Percentiles rank a stretch among this genome's conserved stretches.
Conservation (phyloP, 2,113 vertebrate species). For the Carassius gibelio region DNA sequence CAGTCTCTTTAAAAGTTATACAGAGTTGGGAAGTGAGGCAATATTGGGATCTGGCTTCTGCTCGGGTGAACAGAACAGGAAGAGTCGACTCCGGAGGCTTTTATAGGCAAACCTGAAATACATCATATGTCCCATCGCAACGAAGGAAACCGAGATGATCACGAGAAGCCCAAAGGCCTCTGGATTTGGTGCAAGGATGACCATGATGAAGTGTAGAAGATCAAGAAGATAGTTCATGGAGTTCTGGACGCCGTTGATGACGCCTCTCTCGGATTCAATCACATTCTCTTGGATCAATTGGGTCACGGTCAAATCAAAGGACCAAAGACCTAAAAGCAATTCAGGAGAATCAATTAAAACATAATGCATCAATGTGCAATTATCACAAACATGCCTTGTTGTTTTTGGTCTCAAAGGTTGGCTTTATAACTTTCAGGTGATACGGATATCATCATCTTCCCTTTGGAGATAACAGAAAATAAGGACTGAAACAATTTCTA, state of each 20-base stretch:
- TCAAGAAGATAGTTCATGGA: conserved; percentile 99
- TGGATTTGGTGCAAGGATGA: conserved; percentile 94
- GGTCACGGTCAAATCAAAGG: conserved; percentile 97
- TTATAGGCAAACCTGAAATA: conserved; percentile 94
- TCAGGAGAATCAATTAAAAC: conserved; percentile 26
- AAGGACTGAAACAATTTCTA: neutral
- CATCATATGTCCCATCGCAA: conserved; percentile 94
- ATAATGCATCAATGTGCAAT: conserved; percentile 51
- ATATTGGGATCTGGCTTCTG: conserved; percentile 68
- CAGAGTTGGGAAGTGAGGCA: conserved; percentile 68
- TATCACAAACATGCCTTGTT: neutral
- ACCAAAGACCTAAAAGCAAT: conserved; percentile 87
- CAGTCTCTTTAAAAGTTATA: conserved; percentile 66
- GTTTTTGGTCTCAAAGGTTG: conserved; percentile 68
- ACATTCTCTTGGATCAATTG: conserved; percentile 99
- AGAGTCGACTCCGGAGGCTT: conserved; percentile 82
- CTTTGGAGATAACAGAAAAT: conserved; percentile 10
- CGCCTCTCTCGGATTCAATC: conserved; percentile 91
- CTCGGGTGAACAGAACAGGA: conserved; percentile 82
- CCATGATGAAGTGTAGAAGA: conserved; percentile 98
- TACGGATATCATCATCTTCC: neutral
- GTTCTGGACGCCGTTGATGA: conserved; percentile 98
- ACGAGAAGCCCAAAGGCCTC: conserved; percentile 97
- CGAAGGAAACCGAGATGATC: conserved; percentile 95
- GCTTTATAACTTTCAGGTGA: conserved; percentile 54